Evolutionary conservation across 1,140 invertebrate genomes (phyloP), one percentile per base, ranked within the genome.

Genomic region (Sinonovacula constricta): DNA sequence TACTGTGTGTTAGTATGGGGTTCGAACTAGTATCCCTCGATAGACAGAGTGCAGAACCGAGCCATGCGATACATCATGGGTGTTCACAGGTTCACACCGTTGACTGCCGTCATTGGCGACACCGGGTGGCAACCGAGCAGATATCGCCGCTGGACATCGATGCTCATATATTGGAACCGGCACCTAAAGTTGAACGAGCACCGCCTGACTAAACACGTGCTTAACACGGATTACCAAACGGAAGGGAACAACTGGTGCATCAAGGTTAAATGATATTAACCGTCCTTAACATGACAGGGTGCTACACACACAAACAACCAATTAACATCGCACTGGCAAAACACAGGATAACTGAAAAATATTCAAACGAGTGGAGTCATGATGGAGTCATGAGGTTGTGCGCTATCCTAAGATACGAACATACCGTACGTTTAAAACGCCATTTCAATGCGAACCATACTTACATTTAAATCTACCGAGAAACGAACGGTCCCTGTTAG

Each of bases 1-100:
- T 80, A 83, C 60, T 45, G 54, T 28, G 59, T 59, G 1, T 53
- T 56, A 33, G 57, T 76, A n/a, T 80, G 70, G 81, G 81, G 81
- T 3, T 81, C 39, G 28, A 59, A 51, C 53, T 30, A 54, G 34
- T 80, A 24, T 15, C n/a, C n/a, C n/a, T n/a, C n/a, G n/a, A n/a
- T n/a, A n/a, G n/a, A n/a, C n/a, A n/a, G n/a, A n/a, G n/a, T n/a
- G n/a, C 74, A 83, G 28, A 33, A 72, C 26, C 53, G 66, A 36
- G 66, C 66, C 3, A 31, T 68, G 18, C 45, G 49, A 3, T 54
- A 12, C n/a, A 54, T 56, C 53, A 14, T 54, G 28, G 49, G 49
- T 54, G 39, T 31, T 7, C 49, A 54, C n/a, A 3, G 28, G 39
- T 68, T 68, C 28, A 31, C 28, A 5, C 59, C 59, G 12, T 2